phyloP scores from a whole-genome alignment of 2,113 vertebrate genomes.

The Craseonycteris thonglongyai region DNA sequence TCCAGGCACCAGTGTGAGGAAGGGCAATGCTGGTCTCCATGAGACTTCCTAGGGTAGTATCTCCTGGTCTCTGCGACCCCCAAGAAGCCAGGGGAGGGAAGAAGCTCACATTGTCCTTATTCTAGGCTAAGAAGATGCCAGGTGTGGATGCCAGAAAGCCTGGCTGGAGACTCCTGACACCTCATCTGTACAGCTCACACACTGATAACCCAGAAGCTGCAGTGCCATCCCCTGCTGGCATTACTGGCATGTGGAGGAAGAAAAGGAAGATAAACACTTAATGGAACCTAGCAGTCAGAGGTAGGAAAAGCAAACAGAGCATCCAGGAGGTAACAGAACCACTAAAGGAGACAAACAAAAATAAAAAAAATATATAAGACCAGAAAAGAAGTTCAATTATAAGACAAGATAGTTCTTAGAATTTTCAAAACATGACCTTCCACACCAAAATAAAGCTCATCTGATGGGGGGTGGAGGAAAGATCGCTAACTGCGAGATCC shows the following conservation, averaged over 20 bases:
- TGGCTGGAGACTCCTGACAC: neutral
- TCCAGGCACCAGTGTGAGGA: neutral
- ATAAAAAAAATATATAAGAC: neutral
- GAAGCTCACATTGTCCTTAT: neutral
- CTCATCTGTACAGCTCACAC: neutral
- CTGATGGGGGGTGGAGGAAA: neutral
- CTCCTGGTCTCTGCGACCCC: neutral
- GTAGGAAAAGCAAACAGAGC: neutral
- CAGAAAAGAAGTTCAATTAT: neutral
- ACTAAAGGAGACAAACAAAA: neutral
- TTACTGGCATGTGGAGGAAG: neutral
- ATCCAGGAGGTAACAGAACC: neutral
- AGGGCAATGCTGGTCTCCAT: neutral
- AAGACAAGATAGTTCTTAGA: neutral
- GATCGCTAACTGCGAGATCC: neutral
- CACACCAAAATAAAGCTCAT: neutral
- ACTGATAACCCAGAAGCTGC: neutral
- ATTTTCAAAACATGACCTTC: conserved; percentile 40
- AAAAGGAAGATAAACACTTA: neutral
- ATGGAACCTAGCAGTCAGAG: neutral
- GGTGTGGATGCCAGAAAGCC: neutral
- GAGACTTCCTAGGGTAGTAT: neutral
- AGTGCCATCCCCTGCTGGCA: neutral
- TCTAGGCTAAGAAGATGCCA: neutral
- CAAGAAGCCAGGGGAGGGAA: neutral